Conservation (phyloP, 2,113 vertebrate genomes). For the Oceanodroma tethys region DNA sequence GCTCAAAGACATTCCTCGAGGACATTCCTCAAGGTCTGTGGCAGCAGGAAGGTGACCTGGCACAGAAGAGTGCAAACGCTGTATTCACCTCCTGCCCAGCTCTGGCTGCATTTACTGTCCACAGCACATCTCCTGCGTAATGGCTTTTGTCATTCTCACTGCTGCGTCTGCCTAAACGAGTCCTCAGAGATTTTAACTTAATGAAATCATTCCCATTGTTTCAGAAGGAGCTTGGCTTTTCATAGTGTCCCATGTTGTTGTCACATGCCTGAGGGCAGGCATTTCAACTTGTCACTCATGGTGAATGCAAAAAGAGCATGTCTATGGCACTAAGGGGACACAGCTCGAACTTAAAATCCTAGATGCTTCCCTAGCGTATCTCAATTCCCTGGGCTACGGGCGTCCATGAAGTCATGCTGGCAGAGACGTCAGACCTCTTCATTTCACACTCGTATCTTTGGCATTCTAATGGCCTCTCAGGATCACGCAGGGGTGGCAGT, state of each 20-base stretch:
- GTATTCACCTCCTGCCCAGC: not conserved
- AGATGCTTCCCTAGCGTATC: not conserved
- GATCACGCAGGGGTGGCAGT: not conserved
- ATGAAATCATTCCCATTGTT: not conserved
- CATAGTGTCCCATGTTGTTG: not conserved
- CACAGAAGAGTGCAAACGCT: not conserved
- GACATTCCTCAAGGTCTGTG: not conserved
- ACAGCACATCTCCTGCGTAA: fast-evolving
- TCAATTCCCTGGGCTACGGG: not conserved
- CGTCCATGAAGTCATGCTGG: not conserved
- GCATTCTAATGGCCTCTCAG: not conserved
- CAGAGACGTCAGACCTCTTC: not conserved
- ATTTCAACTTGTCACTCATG: not conserved
- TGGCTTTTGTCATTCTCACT: not conserved
- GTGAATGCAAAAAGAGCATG: not conserved
- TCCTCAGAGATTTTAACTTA: not conserved
- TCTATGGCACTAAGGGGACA: not conserved
- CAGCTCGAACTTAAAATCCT: not conserved
- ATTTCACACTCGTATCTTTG: not conserved
- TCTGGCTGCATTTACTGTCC: not conserved
- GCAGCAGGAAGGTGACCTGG: not conserved
- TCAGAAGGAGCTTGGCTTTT: not conserved
- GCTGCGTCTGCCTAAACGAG: not conserved
- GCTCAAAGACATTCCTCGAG: not conserved
- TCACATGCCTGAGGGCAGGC: not conserved